Evolutionary conservation across 2,113 vertebrate genomes (phyloP), one percentile per base, ranked within the genome.

Genomic region (Myocastor coypus): DNA sequence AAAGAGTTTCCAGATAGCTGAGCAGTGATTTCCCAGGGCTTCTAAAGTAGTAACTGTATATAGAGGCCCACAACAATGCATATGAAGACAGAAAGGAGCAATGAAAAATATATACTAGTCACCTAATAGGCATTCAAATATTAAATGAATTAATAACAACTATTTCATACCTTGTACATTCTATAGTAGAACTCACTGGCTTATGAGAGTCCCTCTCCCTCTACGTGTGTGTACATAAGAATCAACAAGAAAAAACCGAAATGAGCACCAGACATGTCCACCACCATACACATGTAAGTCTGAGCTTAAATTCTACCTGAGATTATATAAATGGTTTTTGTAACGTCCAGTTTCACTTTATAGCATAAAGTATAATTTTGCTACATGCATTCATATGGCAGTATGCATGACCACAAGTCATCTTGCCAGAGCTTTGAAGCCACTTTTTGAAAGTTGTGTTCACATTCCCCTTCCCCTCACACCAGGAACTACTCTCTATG

Each of bases 1-100:
- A 93, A 9, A 94, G 19, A 83, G 28, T 87, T 92, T 69, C 61
- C 57, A 89, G 34, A 81, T 69, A 87, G 17, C 57, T 71, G 64
- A n/a, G 52, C 46, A 85, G 69, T 59, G 3, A 10, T 61, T 52
- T 84, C 17, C 59, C 4, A 42, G 85, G 30, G 50, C 9, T 77
- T 37, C 89, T 69, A n/a, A 37, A 69, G 7, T 9, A 81, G 28
- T 22, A 17, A 1, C 26, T 63, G 37, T 20, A 2, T 61, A 82
- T 88, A 10, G 66, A 94, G 42, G 13, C 28, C 81, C 42, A 92
- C 28, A 17, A 78, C 69, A 89, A 30, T n/a, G 26, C 16, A 97
- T 16, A 57, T 37, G 1, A 91, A 4, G 7, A 1, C 17, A 80
- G 90, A 16, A 16, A 86, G 66, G 0, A 57, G 11, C 9, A 87